These are phyloP conservation scores for Drosophila jambulina DNA, from an alignment of 1,140 invertebrate species.

Conservation along the genomic window DNA sequence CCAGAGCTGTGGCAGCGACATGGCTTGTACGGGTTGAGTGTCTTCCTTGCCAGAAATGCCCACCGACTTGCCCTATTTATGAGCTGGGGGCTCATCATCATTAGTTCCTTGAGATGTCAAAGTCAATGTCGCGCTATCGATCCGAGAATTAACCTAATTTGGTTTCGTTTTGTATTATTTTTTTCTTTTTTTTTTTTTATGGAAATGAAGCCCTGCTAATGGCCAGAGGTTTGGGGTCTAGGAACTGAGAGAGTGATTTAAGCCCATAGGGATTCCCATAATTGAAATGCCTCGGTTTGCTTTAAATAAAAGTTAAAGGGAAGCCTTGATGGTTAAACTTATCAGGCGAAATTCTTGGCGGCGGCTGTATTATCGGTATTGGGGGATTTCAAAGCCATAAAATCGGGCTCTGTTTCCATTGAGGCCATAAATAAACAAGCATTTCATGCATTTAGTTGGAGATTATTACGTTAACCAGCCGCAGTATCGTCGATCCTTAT, in stretches of 20 bases:
- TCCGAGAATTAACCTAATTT: neutral
- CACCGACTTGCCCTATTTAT: conserved; percentile 4
- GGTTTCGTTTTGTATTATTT: neutral
- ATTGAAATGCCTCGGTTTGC: neutral
- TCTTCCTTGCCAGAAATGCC: too few species aligned
- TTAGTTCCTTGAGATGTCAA: conserved; percentile 30
- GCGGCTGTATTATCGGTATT: neutral
- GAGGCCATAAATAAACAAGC: conserved; percentile 32
- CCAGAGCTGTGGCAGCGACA: neutral
- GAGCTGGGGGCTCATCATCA: conserved; percentile 36
- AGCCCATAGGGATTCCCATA: conserved; percentile 6
- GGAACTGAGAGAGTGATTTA: neutral
- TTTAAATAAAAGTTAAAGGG: neutral
- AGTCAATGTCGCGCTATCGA: conserved; percentile 33
- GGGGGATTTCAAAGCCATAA: conserved; percentile 14
- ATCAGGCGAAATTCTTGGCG: neutral
- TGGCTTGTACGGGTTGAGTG: neutral
- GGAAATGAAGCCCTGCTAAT: conserved; percentile 14
- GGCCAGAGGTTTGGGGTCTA: neutral
- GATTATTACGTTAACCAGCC: conserved; percentile 27
- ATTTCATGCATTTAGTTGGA: conserved; percentile 7
- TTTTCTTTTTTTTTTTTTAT: too few species aligned
- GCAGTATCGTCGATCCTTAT: conserved; percentile 40
- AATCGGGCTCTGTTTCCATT: neutral
- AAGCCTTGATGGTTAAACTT: neutral